Evolutionary conservation across 2,797 vertebrate species (phyloP), one percentile per base, ranked within the genome.

Genomic region (Dendrocincla tyrannina): DNA sequence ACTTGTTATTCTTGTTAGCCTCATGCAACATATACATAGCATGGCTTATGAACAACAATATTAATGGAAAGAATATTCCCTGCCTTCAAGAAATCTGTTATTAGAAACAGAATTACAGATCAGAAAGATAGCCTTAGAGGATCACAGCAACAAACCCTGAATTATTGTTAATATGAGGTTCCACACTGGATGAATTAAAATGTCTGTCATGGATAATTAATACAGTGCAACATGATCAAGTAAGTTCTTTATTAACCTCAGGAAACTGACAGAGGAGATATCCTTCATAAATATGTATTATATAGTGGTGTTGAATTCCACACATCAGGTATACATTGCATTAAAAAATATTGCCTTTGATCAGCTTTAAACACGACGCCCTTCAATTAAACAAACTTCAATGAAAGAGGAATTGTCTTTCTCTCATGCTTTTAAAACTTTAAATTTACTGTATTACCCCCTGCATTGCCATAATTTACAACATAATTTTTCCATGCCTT

Each of bases 221-320:
- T 95, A 84, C 49, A 68, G 64, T 88, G 91, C 85, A 93, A 97
- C 76, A 93, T 75, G 92, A 95, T 92, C 89, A 80, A 81, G 76
- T 49, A 87, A 86, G 76, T 93, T 92, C 91, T 91, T 92, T 93
- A 89, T 92, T 92, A 95, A 95, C 91, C 79, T 92, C 73, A 85
- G 85, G 66, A 85, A 96, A 92, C 58, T 66, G 76, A 91, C 86
- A 42, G 62, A 69, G 17, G 32, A 86, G 83, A 82, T 85, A 94
- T 85, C 70, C 91, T 90, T 94, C 94, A 95, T 91, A 96, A 91
- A 93, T 94, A 96, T 94, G 91, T 83, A 95, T 87, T 95, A 96
- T 74, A 95, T n/a, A 49, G 74, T 69, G 70, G 81, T 85, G 62
- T 82, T 95, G 74, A 91, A 92, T 96, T 96, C 76, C 83, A 74